These are phyloP conservation scores for Caenorhabditis imperialis DNA, from an alignment of 2,888 invertebrate genomes.

Conservation along the genomic window DNA sequence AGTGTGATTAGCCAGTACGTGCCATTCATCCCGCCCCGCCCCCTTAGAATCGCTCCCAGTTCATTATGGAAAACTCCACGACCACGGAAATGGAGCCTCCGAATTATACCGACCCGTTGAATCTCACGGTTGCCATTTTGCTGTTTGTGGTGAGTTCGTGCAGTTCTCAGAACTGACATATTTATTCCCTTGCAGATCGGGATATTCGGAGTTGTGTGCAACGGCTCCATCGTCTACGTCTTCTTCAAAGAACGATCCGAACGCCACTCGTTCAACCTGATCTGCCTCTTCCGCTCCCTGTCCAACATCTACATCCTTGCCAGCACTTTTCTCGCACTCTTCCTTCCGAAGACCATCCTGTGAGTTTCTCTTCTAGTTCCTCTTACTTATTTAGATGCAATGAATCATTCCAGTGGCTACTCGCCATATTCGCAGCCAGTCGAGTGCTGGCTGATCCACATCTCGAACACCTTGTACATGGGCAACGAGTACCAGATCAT, in stretches of 20 bases:
- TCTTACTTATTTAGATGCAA: background rate
- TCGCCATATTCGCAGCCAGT: conserved; percentile 16
- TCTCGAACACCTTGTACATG: conserved; percentile 27
- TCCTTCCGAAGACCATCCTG: conserved; percentile 37
- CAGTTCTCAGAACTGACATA: no score
- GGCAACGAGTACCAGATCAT: conserved; percentile 46
- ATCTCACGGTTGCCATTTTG: conserved; percentile 2
- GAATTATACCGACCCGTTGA: conserved; percentile 16
- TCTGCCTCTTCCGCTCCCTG: conserved; percentile 30
- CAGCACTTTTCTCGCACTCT: conserved; percentile 27
- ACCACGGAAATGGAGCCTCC: no score
- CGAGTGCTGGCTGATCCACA: conserved; percentile 25
- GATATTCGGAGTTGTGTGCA: conserved; percentile 24
- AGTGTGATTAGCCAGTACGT: no score
- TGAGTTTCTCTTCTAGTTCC: conserved; percentile 1
- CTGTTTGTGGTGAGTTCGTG: conserved; percentile 18
- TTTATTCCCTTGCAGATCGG: conserved; percentile 24
- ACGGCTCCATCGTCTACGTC: conserved; percentile 18
- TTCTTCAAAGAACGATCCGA: conserved; percentile 34
- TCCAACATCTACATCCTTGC: conserved; percentile 32
- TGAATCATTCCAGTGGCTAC: conserved; percentile 20
- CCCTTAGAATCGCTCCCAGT: no score
- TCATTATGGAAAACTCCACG: no score
- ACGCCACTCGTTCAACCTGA: conserved; percentile 39
- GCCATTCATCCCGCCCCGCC: no score